These are phyloP conservation scores for Sebastes dallii DNA, from an alignment of 2,797 vertebrate species.

Conservation along the genomic window DNA sequence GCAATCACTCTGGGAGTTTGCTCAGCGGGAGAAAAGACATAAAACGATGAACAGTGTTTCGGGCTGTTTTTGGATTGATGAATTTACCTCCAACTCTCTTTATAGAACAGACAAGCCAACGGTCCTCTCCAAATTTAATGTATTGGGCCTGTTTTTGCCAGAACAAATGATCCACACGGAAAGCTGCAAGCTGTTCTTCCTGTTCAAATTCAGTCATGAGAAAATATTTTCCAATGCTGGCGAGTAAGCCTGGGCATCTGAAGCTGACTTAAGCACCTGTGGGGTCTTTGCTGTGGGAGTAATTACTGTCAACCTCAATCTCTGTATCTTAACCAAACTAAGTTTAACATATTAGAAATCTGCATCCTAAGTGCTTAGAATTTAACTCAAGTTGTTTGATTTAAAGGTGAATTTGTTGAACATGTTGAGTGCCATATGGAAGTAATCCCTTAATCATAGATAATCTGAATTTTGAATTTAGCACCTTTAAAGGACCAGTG, in stretches of 20 bases:
- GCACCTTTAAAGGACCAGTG: not conserved
- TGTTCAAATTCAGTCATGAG: not conserved
- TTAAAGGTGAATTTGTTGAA: not conserved
- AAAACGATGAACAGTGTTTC: not conserved
- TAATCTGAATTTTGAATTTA: not conserved
- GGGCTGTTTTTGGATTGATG: conserved; percentile 29
- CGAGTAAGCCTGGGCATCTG: not conserved
- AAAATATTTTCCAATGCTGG: not conserved
- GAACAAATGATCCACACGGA: conserved; percentile 34
- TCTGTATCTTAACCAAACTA: not conserved
- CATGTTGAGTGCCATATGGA: not conserved
- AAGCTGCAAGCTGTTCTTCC: conserved; percentile 9
- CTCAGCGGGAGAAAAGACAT: conserved; percentile 28
- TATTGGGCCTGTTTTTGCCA: conserved; percentile 8
- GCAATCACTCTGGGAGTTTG: conserved; percentile 14
- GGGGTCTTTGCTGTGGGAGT: not conserved
- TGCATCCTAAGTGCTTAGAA: not conserved
- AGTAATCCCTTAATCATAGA: not conserved
- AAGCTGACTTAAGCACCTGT: not conserved
- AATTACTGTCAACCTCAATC: not conserved
- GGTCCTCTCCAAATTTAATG: not conserved
- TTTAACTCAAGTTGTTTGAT: not conserved
- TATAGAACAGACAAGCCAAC: conserved; percentile 2
- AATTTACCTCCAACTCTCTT: conserved; percentile 5
- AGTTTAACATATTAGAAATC: not conserved